These are phyloP conservation scores for Parapsyche elsis DNA, from an alignment of 1,140 invertebrate species.

Conservation along the genomic window DNA sequence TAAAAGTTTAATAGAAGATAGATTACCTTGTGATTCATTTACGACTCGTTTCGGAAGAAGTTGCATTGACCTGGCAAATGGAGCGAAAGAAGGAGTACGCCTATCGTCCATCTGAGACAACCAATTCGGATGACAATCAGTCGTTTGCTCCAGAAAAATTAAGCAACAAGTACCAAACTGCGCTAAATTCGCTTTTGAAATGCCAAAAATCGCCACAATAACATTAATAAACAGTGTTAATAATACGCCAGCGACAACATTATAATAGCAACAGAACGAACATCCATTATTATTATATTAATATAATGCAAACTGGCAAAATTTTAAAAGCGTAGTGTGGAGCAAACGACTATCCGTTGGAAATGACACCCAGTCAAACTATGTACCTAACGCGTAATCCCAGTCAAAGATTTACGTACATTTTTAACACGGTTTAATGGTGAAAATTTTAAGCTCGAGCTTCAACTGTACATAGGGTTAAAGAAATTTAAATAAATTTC, in stretches of 20 bases:
- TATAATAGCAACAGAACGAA: not conserved
- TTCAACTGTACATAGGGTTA: no score
- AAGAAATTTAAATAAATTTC: no score
- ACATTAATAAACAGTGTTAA: not conserved
- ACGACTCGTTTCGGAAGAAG: not conserved
- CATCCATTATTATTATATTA: no score
- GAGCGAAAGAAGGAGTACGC: not conserved
- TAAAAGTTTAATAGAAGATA: not conserved
- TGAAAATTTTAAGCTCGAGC: no score
- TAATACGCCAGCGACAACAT: not conserved
- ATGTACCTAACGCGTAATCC: no score
- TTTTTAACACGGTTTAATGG: no score
- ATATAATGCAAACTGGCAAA: no score
- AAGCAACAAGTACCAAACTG: not conserved
- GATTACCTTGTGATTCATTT: not conserved
- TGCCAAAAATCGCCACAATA: no score
- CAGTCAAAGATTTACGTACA: no score
- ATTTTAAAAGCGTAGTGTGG: not conserved
- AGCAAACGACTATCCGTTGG: not conserved
- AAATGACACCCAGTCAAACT: not conserved
- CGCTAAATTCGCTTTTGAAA: not conserved
- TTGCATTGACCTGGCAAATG: not conserved
- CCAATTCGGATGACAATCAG: slow-evolving; percentile 9
- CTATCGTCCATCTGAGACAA: slow-evolving; percentile 16
- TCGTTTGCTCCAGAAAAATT: slow-evolving; percentile 22